phyloP scores from a whole-genome alignment of 2,888 invertebrate genomes.

The Bhutanitis thaidina region DNA sequence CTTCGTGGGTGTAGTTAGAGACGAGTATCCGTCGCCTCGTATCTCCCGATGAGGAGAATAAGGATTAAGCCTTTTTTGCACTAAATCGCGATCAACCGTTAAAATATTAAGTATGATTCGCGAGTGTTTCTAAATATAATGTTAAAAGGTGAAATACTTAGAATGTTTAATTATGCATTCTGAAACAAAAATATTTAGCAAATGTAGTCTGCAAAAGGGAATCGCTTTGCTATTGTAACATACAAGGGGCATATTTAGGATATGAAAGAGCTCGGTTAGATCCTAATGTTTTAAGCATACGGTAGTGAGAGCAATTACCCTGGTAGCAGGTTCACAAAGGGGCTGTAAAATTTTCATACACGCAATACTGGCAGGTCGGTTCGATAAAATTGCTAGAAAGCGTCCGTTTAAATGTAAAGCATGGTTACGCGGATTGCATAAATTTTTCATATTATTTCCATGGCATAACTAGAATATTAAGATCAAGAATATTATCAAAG shows the following conservation, averaged over 20 bases:
- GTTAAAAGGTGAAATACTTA: too few species aligned
- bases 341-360: slow-evolving; percentile 14
- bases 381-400: not conserved
- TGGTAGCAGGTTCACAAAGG: slow-evolving; percentile 8
- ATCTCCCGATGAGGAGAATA: too few species aligned
- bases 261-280: slow-evolving; percentile 17
- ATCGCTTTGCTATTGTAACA: not conserved
- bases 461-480: too few species aligned
- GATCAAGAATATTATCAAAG: too few species aligned
- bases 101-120: too few species aligned
- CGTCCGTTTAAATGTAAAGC: not conserved
- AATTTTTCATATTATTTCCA: not conserved
- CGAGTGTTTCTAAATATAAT: too few species aligned
- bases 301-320: slow-evolving; percentile 16
- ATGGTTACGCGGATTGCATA: not conserved
- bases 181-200: not conserved
- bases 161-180: not conserved
- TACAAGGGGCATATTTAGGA: slow-evolving; percentile 9
- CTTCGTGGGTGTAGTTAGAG: too few species aligned
- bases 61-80: too few species aligned
- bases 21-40: too few species aligned
- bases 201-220: slow-evolving; percentile 2
- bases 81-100: too few species aligned
- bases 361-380: not conserved
- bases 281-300: slow-evolving; percentile 19